Base-by-base conservation (phyloP, 2,797 vertebrate species). In the Tinamus major region DNA sequence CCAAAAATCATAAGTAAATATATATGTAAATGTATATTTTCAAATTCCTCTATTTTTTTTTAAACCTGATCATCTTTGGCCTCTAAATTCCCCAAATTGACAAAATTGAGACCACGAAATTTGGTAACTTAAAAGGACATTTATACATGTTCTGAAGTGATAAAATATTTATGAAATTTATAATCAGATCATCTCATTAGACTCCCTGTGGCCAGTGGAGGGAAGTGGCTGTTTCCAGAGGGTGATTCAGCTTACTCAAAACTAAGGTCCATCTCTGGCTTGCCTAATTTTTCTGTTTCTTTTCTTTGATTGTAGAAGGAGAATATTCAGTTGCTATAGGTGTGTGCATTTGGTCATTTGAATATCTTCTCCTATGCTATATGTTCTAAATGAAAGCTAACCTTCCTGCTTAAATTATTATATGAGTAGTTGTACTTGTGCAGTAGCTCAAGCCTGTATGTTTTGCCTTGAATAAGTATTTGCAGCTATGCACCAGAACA, bases 1-100 rank as follows among this genome's bases (percentile, higher is more conserved):
- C 58, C 59, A 91, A 95, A 90, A 89, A 9, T 44, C 44, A 8
- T 68, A 65, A 79, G 53, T 74, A 27, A 86, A 61, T 39, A 48
- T 59, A 74, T 78, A 75, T 55, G 11, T 56, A 56, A 56, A 56
- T 51, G 26, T 51, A 15, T 56, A 51, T 56, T 20, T 49, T 27
- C 41, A 58, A 41, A 85, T 79, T 68, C 35, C 31, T 51, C 33
- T 88, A 76, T 59, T 53, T 29, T 92, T 85, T 79, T 17, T 33
- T 44, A 44, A 48, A 23, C 17, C 31, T 67, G 26, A 7, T 33
- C 62, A 69, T 24, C 18, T 63, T 85, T 91, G 37, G 3, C 62
- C 53, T 87, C 71, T 56, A 35, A 85, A 76, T 82, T 90, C 17
- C 78, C 33, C 55, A 61, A 62, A 35, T 8, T 0, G 1, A 64